A percentile compares a stretch with the other conserved stretches of the same genome.
Conservation (phyloP, 2,113 vertebrate species). For the Collichthys lucidus region DNA sequence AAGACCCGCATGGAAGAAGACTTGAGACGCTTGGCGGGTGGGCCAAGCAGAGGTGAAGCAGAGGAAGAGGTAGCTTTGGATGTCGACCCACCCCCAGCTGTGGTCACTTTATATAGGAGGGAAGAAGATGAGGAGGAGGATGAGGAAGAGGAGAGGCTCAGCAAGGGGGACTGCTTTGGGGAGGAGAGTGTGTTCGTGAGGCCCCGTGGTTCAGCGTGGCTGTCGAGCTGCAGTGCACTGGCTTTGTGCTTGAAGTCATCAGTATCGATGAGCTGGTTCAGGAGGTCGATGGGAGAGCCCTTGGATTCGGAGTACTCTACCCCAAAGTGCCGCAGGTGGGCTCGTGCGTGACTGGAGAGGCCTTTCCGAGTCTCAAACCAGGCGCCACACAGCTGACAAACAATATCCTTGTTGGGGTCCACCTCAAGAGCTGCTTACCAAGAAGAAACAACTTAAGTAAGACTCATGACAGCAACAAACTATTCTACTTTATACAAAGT, state of each 20-base stretch:
- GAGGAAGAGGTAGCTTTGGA: slow-evolving; percentile 85
- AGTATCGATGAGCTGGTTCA: slow-evolving; percentile 91
- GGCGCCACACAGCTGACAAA: slow-evolving; percentile 93
- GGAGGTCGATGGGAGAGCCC: slow-evolving; percentile 92
- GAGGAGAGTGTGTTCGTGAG: slow-evolving; percentile 72
- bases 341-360: slow-evolving; percentile 92
- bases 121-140: slow-evolving; percentile 75
- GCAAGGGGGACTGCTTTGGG: slow-evolving; percentile 75
- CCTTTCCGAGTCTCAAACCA: slow-evolving; percentile 97
- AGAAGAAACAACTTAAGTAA: not conserved
- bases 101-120: slow-evolving; percentile 80
- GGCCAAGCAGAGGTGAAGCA: slow-evolving; percentile 78
- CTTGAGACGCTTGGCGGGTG: slow-evolving; percentile 85
- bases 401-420: slow-evolving; percentile 91
- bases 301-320: slow-evolving; percentile 93
- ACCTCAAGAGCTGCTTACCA: slow-evolving; percentile 88
- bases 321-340: slow-evolving; percentile 94
- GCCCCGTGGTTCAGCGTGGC: slow-evolving; percentile 54
- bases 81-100: slow-evolving; percentile 66
- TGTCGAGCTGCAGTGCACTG: slow-evolving; percentile 67
- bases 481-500: too few species aligned
- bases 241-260: slow-evolving; percentile 90
- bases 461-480: not conserved
- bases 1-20: slow-evolving; percentile 86
- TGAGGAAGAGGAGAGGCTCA: slow-evolving; percentile 72